phyloP scores from a whole-genome alignment of 2,113 vertebrate species.

The Neolamprologus variostigma region DNA sequence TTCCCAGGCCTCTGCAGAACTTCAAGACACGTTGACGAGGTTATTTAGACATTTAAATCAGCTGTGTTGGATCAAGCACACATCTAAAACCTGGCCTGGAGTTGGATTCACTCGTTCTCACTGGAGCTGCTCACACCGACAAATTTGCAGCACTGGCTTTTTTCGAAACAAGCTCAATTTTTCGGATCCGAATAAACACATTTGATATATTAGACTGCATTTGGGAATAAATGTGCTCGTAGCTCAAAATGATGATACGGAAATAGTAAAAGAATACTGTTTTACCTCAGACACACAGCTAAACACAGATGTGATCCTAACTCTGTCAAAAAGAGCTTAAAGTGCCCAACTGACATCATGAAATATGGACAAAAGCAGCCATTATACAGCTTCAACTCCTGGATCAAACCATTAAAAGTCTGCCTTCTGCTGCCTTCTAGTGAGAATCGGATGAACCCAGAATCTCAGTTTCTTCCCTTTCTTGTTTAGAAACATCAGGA shows the following conservation, averaged over 20 bases:
- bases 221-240: background rate
- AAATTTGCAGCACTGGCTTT: background rate
- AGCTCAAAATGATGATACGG: background rate
- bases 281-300: background rate
- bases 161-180: background rate
- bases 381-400: background rate
- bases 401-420: background rate
- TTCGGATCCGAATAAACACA: background rate
- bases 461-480: background rate
- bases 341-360: background rate
- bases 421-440: background rate
- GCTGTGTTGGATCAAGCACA: background rate
- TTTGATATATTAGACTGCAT: background rate
- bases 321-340: background rate
- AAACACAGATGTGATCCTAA: background rate
- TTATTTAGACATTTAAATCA: background rate
- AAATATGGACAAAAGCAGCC: background rate
- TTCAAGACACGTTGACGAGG: accelerated
- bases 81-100: background rate
- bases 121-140: background rate
- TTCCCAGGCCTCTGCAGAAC: background rate
- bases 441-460: background rate
- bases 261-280: background rate
- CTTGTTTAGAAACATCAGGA: background rate
- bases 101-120: background rate